Percentiles rank a stretch among this genome's conserved stretches.
Evolutionary conservation across 2,888 invertebrate genomes (phyloP).

Genomic region (Ferdinandea cuprea): DNA sequence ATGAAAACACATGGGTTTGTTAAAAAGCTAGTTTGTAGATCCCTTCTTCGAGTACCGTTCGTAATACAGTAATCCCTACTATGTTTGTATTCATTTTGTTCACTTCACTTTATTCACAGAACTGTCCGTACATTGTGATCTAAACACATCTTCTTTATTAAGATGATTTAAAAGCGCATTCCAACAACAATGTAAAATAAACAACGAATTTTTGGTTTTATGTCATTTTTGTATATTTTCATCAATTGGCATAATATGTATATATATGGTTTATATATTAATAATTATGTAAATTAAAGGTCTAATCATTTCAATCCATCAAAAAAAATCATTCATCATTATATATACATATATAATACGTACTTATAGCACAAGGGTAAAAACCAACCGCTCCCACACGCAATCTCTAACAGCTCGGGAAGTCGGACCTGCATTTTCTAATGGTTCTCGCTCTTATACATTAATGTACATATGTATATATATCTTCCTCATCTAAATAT

Average conservation of each 20-base stretch:
- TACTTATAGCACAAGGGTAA: no score
- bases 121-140: no score
- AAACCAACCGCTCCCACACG: background rate
- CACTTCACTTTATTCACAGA: no score
- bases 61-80: no score
- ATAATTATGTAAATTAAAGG: constrained; percentile 61
- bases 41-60: no score
- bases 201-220: constrained; percentile 56
- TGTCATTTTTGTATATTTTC: constrained; percentile 73
- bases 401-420: constrained; percentile 30
- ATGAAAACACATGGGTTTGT: no score
- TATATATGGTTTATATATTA: constrained; percentile 69
- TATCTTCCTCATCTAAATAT: constrained; percentile 24
- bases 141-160: no score
- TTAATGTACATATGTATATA: constrained; percentile 2
- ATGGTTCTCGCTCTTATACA: constrained; percentile 66
- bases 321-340: constrained; percentile 62
- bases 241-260: constrained; percentile 72
- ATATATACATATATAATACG: constrained; percentile 27
- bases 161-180: no score
- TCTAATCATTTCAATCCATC: constrained; percentile 64
- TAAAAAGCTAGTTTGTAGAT: no score
- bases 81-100: no score
- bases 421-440: constrained; percentile 35
- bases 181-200: no score